Percentiles rank a stretch among this genome's conserved stretches.
Evolutionary conservation across 2,113 vertebrate species (phyloP).

Genomic region (Abramis brama): DNA sequence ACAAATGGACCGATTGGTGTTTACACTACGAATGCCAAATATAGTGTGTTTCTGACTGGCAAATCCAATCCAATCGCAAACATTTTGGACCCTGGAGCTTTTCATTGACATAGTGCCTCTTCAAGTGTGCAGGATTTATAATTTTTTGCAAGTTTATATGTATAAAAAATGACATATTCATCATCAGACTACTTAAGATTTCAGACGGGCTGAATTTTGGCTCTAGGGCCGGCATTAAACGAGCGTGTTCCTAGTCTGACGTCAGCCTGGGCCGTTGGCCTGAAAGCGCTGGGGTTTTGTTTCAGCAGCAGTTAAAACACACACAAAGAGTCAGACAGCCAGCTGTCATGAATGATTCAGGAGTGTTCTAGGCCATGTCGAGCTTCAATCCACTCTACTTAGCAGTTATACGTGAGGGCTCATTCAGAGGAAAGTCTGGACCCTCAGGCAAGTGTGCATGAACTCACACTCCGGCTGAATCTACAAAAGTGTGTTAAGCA

Average conservation of each 20-base stretch:
- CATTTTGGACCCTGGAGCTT: too few species aligned
- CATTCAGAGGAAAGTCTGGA: not conserved
- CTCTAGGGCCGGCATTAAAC: not conserved
- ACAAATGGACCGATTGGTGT: too few species aligned
- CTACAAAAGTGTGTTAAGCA: not conserved
- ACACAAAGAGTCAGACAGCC: constrained; percentile 45
- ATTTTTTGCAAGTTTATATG: not conserved
- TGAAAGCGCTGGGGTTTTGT: constrained; percentile 34
- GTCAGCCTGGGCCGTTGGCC: not conserved
- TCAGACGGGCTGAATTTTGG: not conserved
- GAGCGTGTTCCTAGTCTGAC: not conserved
- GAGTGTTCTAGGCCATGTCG: not conserved
- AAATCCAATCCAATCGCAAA: too few species aligned
- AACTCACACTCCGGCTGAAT: not conserved
- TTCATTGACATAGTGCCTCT: too few species aligned
- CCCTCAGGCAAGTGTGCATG: constrained; percentile 10
- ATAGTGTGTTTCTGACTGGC: too few species aligned
- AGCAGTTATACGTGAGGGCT: not conserved
- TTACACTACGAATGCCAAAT: too few species aligned
- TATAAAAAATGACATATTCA: not conserved
- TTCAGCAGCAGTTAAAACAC: constrained; percentile 34
- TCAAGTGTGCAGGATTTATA: not conserved
- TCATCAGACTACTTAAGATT: not conserved
- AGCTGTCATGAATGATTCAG: constrained; percentile 60
- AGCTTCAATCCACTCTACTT: constrained; percentile 14